These are phyloP conservation scores for Drosophila lacteicornis DNA, from an alignment of 1,140 invertebrate species.

Conservation along the genomic window DNA sequence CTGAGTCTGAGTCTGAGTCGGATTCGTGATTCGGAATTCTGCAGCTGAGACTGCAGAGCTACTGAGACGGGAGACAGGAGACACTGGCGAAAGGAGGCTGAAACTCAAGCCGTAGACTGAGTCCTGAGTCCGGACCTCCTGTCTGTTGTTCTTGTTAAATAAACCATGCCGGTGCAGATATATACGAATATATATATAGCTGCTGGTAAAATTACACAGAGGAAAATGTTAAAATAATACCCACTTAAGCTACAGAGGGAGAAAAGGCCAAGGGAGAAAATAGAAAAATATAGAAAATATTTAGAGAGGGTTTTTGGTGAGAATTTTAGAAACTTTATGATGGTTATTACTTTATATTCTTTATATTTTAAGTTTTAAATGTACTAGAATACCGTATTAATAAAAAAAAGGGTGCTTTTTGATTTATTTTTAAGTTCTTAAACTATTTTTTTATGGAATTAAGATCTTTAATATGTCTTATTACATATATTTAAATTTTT, in stretches of 20 bases:
- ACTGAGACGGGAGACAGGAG: background rate
- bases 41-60: constrained; percentile 27
- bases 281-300: no score
- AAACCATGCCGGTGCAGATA: constrained; percentile 62
- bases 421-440: no score
- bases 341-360: no score
- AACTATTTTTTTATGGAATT: no score
- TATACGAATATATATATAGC: constrained; percentile 2
- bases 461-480: no score
- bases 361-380: no score
- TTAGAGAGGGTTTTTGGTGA: no score
- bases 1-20: constrained; percentile 35
- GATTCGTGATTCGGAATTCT: constrained; percentile 14
- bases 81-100: constrained; percentile 4
- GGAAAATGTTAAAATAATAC: constrained; percentile 20
- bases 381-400: no score
- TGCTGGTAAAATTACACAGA: constrained; percentile 16
- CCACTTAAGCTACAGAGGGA: background rate
- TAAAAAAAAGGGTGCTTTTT: no score
- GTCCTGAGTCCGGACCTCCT: constrained; percentile 7
- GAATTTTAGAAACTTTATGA: no score
- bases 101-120: constrained; percentile 25
- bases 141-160: constrained; percentile 78
- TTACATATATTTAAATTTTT: no score
- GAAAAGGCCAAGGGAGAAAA: background rate